Evolutionary conservation across 2,888 invertebrate species (phyloP).

Genomic region (Phaonia tiefii): DNA sequence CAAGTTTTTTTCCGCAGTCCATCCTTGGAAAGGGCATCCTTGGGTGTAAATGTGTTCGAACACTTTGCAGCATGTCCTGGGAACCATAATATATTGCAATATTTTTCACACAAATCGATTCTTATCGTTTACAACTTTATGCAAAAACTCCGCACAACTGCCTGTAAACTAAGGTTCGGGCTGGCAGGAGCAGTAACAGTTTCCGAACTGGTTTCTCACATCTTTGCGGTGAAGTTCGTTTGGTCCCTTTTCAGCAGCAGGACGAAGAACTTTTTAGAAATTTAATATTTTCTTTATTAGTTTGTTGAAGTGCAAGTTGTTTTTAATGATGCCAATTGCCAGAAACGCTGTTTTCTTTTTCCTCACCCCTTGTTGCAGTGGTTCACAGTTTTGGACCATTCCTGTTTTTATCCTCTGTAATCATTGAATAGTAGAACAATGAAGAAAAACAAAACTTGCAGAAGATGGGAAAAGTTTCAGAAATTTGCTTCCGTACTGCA

Average conservation of each 20-base stretch:
- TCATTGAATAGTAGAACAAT: conserved; percentile 36
- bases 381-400: neutral
- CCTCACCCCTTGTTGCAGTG: neutral
- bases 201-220: conserved; percentile 15
- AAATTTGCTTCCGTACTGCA: conserved; percentile 38
- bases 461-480: conserved; percentile 60
- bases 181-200: conserved; percentile 49
- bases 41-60: neutral
- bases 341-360: conserved; percentile 39
- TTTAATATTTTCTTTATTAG: conserved; percentile 65
- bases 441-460: conserved; percentile 47
- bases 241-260: conserved; percentile 33
- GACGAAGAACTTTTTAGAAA: conserved; percentile 47
- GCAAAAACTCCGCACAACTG: conserved; percentile 49
- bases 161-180: conserved; percentile 41
- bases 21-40: no score
- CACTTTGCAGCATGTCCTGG: conserved; percentile 24
- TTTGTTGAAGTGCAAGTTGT: conserved; percentile 64
- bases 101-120: conserved; percentile 62
- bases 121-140: conserved; percentile 52
- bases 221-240: neutral
- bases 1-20: conserved; percentile 1
- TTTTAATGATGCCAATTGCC: conserved; percentile 64
- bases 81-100: conserved; percentile 57
- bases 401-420: neutral